Evolutionary conservation across 2,797 vertebrate species (phyloP), one percentile per base, ranked within the genome.

Genomic region (Streptopelia turtur): DNA sequence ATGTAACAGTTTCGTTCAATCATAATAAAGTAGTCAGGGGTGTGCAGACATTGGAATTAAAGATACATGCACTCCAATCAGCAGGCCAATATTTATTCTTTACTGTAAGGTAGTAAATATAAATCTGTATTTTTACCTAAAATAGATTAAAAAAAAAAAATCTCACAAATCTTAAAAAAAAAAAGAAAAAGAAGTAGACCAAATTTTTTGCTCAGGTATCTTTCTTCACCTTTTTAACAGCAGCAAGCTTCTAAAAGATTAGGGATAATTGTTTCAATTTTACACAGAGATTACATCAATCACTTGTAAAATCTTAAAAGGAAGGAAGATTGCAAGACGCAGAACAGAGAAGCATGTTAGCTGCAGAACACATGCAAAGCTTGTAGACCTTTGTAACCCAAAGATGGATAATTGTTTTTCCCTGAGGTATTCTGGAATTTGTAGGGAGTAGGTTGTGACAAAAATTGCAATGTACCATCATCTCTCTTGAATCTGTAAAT

Each of bases 71-170:
- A 9, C 52, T 79, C 45, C 21, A 47, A 91, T 93, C 4, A 0
- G 20, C 45, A 82, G 61, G 50, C 39, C 43, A 65, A 24, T 88
- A 91, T 87, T 94, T 94, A 78, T 83, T 86, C 30, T 82, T 77
- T 37, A 68, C 14, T 89, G 39, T n/a, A 70, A 89, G 39, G 10
- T 35, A 89, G 25, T 21, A 87, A 78, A 16, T 30, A 60, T 64
- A 68, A 77, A 83, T 80, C 70, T 64, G 3, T 68, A 57, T 53
- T 89, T 85, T 74, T 85, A 7, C 25, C 43, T 75, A 49, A 92
- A 92, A 91, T 41, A n/a, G n/a, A n/a, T n/a, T n/a, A n/a, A n/a
- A n/a, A n/a, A n/a, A n/a, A n/a, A n/a, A n/a, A n/a, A 75, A 45
- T 45, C 7, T 56, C 35, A 35, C 7, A 65, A 49, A 59, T 13